Percentiles rank a stretch among this genome's conserved stretches.
Evolutionary conservation across 2,113 vertebrate species (phyloP).

Genomic region (Illadopsis cleaveri): DNA sequence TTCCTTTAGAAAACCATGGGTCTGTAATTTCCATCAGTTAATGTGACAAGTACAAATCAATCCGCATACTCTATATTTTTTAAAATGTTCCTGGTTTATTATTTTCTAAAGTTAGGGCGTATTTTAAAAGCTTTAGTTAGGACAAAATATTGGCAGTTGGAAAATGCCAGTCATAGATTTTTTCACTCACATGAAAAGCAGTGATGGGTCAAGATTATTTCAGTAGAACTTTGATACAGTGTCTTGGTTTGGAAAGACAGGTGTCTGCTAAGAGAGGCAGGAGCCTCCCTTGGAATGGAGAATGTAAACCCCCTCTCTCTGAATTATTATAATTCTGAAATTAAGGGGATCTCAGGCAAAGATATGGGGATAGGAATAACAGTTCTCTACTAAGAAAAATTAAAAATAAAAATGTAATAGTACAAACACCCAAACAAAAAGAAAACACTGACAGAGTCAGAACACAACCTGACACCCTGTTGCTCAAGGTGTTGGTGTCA

Average conservation of each 20-base stretch:
- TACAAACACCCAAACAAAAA: not conserved
- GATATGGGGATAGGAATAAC: not conserved
- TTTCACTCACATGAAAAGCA: not conserved
- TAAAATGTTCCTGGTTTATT: not conserved
- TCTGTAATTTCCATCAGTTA: constrained; percentile 1
- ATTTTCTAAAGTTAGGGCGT: not conserved
- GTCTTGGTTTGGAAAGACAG: not conserved
- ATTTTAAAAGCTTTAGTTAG: not conserved
- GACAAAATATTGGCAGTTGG: not conserved
- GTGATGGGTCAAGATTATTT: not conserved
- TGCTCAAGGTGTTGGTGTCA: not conserved
- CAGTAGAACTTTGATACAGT: not conserved
- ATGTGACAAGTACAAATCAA: constrained; percentile 7
- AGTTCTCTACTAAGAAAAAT: not conserved
- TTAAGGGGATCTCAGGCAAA: not conserved
- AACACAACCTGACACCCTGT: not conserved
- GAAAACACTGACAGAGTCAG: not conserved
- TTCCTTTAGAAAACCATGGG: not conserved
- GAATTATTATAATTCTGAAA: not conserved
- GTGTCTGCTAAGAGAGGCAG: not conserved
- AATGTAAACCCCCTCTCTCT: not conserved
- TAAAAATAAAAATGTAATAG: not conserved
- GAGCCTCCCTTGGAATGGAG: not conserved
- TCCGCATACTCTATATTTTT: not conserved
- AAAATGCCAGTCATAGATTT: not conserved